Evolutionary conservation across 1,140 invertebrate species (phyloP), one percentile per base, ranked within the genome.

Genomic region (Brachionus plicatilis): DNA sequence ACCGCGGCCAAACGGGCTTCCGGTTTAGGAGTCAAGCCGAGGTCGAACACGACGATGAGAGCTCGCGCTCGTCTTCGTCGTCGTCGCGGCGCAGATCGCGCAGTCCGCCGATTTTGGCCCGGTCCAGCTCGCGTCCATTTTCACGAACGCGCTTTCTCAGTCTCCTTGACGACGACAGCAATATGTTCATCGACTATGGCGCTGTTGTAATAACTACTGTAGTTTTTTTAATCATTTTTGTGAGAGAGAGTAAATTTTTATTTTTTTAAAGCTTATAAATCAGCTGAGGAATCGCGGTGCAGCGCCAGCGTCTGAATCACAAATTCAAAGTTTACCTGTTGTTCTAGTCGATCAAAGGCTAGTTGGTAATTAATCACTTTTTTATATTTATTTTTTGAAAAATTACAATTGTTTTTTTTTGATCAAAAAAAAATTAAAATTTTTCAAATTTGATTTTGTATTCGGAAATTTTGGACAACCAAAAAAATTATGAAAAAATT

Each of bases 231-330:
- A 79, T 45, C 3, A 29, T 47, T 8, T 27, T 47, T 14, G 17
- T 24, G 8, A 47, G 24, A 29, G n/a, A 29, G n/a, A 79, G 47
- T 29, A 9, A 79, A 53, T 47, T 37, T 47, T 56, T 79, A 1
- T 79, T 79, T 43, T n/a, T 45, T 79, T 14, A 56, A 50, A 80
- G 76, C 45, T 80, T 20, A 60, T 82, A 37, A 82, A 82, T 65
- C 79, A 82, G 53, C 45, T 82, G 53, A 60, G 79, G 37, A 82
- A 82, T 41, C 79, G 79, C 5, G 79, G 79, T 27, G 79, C 65
- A 1, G 53, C 79, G 6, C 79, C 79, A 29, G 79, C 79, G 4
- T 65, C 53, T 14, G 65, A 82, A 24, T 43, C 79, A 24, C 79
- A 82, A n/a, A 82, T 82, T 20, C 79, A 82, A 47, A 60, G 29